Evolutionary conservation across 2,113 vertebrate genomes (phyloP), one percentile per base, ranked within the genome.

Genomic region (Muntiacus reevesi): DNA sequence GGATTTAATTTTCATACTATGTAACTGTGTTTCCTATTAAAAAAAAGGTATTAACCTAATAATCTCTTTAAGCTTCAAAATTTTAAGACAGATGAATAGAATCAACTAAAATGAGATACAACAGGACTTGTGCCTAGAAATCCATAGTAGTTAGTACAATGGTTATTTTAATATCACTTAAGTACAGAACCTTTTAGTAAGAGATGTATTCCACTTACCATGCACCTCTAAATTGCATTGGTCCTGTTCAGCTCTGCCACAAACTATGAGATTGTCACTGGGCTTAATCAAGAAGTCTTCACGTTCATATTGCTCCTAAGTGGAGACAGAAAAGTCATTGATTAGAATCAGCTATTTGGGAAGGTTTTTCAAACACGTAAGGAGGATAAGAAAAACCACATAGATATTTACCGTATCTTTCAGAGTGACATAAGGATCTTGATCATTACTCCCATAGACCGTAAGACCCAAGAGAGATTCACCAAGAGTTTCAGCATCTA

Each of bases 201-300:
- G 71, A 50, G 55, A 21, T 27, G 15, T 8, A 23, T 28, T 16
- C 76, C 43, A 98, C 98, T 98, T 95, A 99, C 99, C 98, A 13
- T 99, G 99, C 45, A 99, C 98, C 94, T 99, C 99, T 96, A 99
- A 98, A 97, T 99, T 99, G 98, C 99, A 99, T 85, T 98, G 99
- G 96, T 99, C 99, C 93, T 99, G 99, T 94, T 99, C 99, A 23
- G 99, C 99, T 93, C 98, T 99, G 82, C 99, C 99, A 47, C 99
- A 98, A 30, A 99, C 98, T 45, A 99, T 99, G 52, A 99, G 99
- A 93, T 99, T 99, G 98, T 99, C 99, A 78, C 62, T 98, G 52
- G 99, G 98, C 81, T 99, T 99, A 97, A 99, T 99, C 96, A 99
- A 97, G 94, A 99, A 99, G 97, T 99, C 99, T 10, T 99, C 99